Percentiles rank a stretch among this genome's conserved stretches.
Evolutionary conservation across 2,888 invertebrate species (phyloP).

Genomic region (Drosophila multiciliata): DNA sequence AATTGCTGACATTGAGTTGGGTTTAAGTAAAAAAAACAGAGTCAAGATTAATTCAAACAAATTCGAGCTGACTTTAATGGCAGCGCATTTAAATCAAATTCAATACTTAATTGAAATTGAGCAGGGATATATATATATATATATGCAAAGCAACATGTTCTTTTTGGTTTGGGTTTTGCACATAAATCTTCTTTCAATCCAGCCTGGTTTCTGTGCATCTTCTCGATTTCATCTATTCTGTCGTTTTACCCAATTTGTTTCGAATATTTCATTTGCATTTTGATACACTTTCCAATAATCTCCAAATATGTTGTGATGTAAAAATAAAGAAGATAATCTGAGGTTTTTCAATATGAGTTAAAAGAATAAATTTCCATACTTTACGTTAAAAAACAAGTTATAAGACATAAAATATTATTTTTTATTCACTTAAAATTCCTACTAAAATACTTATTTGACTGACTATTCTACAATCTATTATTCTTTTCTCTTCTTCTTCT

Average conservation of each 20-base stretch:
- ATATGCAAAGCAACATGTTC: conserved; percentile 4
- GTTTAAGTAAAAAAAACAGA: conserved; percentile 34
- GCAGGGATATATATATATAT: conserved; percentile 7
- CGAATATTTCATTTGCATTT: neutral
- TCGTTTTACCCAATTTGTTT: neutral
- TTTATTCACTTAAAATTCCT: neutral
- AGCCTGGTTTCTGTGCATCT: neutral
- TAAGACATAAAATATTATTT: fast-evolving
- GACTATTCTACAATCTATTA: neutral
- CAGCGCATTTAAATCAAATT: conserved; percentile 12
- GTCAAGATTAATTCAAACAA: conserved; percentile 35
- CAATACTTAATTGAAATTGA: conserved; percentile 17
- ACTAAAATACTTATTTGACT: neutral
- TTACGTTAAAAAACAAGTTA: neutral
- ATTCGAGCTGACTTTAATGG: conserved; percentile 10
- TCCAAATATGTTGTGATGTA: neutral
- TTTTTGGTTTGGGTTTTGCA: neutral
- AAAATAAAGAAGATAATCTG: too few species aligned
- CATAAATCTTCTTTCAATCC: conserved; percentile 18
- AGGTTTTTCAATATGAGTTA: too few species aligned
- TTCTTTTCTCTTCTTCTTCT: too few species aligned
- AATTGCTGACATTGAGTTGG: conserved; percentile 45
- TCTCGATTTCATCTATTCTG: neutral
- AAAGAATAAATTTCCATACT: too few species aligned
- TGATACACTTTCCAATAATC: neutral